These are phyloP conservation scores for Spodoptera frugiperda DNA, from an alignment of 1,140 invertebrate species.

Conservation along the genomic window DNA sequence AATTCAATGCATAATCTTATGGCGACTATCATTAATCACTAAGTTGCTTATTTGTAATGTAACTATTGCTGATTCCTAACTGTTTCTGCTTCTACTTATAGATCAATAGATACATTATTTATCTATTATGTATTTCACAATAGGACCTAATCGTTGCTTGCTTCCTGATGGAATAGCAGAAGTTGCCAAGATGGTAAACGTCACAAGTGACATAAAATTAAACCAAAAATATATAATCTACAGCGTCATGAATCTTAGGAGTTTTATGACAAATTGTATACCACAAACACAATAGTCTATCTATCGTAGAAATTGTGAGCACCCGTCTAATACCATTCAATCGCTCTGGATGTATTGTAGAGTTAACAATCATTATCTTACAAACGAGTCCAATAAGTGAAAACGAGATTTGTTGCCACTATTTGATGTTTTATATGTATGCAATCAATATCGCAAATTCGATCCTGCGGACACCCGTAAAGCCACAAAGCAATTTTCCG, in stretches of 20 bases:
- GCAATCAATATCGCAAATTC: slow-evolving; percentile 52
- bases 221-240: neutral
- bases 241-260: slow-evolving; percentile 8
- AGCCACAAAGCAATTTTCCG: slow-evolving; percentile 78
- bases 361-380: slow-evolving; percentile 55
- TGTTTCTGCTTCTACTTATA: neutral
- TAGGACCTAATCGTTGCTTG: no score
- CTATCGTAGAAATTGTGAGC: slow-evolving; percentile 50
- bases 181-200: no score
- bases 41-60: slow-evolving; percentile 21
- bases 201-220: no score
- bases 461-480: slow-evolving; percentile 67
- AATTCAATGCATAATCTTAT: slow-evolving; percentile 49
- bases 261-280: slow-evolving; percentile 32
- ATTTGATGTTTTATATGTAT: slow-evolving; percentile 26
- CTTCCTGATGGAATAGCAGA: no score
- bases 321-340: slow-evolving; percentile 51
- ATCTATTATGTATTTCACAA: no score
- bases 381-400: slow-evolving; percentile 48
- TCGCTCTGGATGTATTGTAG: slow-evolving; percentile 47
- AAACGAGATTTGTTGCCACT: slow-evolving; percentile 56
- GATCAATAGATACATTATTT: no score
- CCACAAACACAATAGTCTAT: slow-evolving; percentile 49
- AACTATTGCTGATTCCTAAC: neutral
- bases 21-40: slow-evolving; percentile 27